Base-by-base conservation (phyloP, 2,797 vertebrate genomes). In the Hafferia zeledoni region DNA sequence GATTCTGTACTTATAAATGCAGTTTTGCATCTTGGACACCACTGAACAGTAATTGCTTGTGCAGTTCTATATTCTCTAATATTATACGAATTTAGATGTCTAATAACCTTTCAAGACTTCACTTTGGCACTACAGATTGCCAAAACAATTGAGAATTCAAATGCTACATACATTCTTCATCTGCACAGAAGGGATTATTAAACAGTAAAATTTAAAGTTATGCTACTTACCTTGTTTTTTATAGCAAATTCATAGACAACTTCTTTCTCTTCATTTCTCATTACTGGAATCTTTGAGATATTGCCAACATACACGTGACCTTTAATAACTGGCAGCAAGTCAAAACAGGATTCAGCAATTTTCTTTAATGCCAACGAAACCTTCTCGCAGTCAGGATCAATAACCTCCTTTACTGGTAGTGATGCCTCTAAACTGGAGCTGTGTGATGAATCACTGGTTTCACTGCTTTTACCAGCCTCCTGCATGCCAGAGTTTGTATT, bases 191-290 rank as follows among this genome's bases (percentile, higher is more conserved):
- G 22, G 25, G 9, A 57, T 84, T 81, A 71, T 28, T 80, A 72
- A 74, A 75, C 46, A 5, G 44, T 10, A 39, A 11, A 41, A 69
- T 23, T 61, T 16, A 35, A 44, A 91, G 63, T 33, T 11, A 39
- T 41, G 19, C 24, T 57, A 80, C 98, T 83, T 94, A 99, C 99
- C 98, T 98, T 98, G 77, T 96, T 98, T 55, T 95, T 96, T 27
- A 97, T 90, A 93, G 97, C 98, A 84, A 99, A 98, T 75, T 99
- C 98, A 78, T 96, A 91, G 68, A 99, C 98, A 31, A 99, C 98
- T 94, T 99, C 98, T 89, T 98, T 99, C 96, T 99, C 99, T 95
- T 99, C 98, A 83, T 99, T 98, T 97, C 98, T 98, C 97, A 99
- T 95, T 55, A 99, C 94, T 2, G 99, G 99, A 90, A 98, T 97